Evolutionary conservation across 2,113 vertebrate genomes (phyloP), one percentile per base, ranked within the genome.

Genomic region (Ammodytes marinus): DNA sequence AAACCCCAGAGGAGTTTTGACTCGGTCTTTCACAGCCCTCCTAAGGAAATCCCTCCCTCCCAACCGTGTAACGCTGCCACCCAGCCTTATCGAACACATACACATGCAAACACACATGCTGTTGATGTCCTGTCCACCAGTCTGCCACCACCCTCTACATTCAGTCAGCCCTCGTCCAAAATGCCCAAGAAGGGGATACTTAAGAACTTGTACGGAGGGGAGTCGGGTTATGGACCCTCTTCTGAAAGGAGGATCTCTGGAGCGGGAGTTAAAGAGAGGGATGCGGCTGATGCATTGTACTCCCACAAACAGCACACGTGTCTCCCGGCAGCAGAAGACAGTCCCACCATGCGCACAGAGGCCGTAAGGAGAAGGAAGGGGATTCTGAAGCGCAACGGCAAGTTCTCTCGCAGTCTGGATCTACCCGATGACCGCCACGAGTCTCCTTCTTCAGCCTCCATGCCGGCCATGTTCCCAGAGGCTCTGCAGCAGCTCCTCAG

Each of bases 151-250:
- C 86, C 84, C 4, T 86, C 88, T n/a, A 68, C 80, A 4, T 92
- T 90, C 82, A 90, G 79, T 60, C 92, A 93, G 69, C 89, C 89
- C 8, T 93, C 92, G 35, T 92, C 91, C 61, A 95, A 94, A 84
- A 94, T 93, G 92, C 95, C 95, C 39, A 95, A 95, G 75, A 96
- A 96, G 73, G 94, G 95, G 11, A 96, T 96, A 82, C 91, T 96
- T 5, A 96, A 96, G 68, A 95, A 95, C 69, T 79, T 91, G 11
- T 89, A 88, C 17, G 84, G 85, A 19, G 83, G 90, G 53, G 93
- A 93, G 63, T 92, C 90, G 0, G 88, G 91, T n/a, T 93, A 88
- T 67, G 80, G 77, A 17, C 91, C 89, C 2, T 85, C 92, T 10
- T 89, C 90, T 52, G 92, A 92, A 54, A 82, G 80, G 59, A 74